A percentile compares a stretch with the other conserved stretches of the same genome.
phyloP scores from a whole-genome alignment of 2,113 vertebrate species.

The Pseudonaja textilis region DNA sequence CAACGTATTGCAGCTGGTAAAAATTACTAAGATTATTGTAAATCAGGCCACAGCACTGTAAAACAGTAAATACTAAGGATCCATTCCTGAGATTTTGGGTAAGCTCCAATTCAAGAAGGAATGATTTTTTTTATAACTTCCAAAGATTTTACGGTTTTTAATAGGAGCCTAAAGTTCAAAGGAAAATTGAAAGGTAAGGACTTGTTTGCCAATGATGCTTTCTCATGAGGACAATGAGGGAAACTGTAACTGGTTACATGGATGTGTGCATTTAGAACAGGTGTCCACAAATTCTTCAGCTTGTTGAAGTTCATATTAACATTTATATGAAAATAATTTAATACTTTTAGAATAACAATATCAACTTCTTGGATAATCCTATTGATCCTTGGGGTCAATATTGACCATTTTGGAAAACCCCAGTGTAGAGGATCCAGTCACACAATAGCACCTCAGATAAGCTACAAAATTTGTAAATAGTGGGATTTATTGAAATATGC shows the following conservation, averaged over 20 bases:
- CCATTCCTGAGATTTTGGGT: background rate
- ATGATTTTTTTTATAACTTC: background rate
- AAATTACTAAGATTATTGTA: background rate
- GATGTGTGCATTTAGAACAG: background rate
- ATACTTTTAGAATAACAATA: background rate
- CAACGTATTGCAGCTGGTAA: background rate
- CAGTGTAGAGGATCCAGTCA: background rate
- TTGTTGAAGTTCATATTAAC: background rate
- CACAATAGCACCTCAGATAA: background rate
- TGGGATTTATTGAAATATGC: slow-evolving; percentile 15
- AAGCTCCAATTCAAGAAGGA: background rate
- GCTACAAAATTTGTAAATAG: background rate
- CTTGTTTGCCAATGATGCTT: background rate
- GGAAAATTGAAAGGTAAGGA: background rate
- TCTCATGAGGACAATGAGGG: background rate
- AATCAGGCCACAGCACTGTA: background rate
- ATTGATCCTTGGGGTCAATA: background rate
- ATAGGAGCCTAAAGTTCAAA: background rate
- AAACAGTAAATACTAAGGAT: background rate
- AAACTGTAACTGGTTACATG: background rate
- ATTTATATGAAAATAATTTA: background rate
- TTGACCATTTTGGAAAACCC: background rate
- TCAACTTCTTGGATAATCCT: background rate
- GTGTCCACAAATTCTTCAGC: background rate
- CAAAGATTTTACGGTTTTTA: background rate